These are phyloP conservation scores for Pangasius macronema DNA, from an alignment of 2,797 vertebrate species.

Conservation along the genomic window DNA sequence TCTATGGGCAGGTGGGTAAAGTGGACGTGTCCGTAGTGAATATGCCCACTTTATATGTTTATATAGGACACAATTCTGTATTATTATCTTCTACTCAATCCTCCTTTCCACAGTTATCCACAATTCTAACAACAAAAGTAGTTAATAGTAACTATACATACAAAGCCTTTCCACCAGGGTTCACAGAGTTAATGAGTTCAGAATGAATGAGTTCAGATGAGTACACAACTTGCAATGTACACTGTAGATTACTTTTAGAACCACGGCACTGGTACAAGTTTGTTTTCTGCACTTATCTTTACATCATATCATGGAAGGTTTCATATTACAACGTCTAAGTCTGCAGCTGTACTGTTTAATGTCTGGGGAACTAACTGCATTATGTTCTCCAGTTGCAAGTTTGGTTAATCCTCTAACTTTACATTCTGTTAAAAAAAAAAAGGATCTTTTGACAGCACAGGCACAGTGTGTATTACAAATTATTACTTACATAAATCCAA, in stretches of 20 bases:
- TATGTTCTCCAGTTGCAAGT: background rate
- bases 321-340: background rate
- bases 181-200: background rate
- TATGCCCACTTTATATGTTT: background rate
- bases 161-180: background rate
- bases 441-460: background rate
- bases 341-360: background rate
- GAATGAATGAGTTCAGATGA: background rate
- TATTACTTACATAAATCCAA: background rate
- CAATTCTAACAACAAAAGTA: background rate
- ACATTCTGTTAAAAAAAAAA: background rate
- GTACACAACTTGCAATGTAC: background rate
- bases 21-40: background rate
- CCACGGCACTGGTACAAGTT: background rate
- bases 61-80: background rate
- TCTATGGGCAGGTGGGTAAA: constrained; percentile 90
- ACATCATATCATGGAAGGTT: background rate
- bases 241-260: background rate
- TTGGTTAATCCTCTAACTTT: background rate
- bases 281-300: background rate
- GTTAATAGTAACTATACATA: background rate
- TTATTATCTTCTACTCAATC: background rate
- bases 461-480: constrained; percentile 6
- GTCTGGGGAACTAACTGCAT: too few species aligned
- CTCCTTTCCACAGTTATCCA: background rate